phyloP scores from a whole-genome alignment of 2,113 vertebrate genomes.

The Scopus umbretta region DNA sequence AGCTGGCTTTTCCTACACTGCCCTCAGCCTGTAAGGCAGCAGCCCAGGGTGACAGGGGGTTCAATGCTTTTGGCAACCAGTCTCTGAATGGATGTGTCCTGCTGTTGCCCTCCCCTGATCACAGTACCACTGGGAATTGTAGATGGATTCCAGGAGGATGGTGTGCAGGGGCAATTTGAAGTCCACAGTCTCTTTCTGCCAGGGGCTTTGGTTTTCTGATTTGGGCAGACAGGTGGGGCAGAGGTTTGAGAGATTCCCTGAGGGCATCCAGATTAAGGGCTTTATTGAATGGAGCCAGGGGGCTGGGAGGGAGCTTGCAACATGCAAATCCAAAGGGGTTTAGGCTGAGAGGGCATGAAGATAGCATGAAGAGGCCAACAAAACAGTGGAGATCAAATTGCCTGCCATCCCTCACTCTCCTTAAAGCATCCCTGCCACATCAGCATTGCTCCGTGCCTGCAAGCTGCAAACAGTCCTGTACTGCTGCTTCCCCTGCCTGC shows the following conservation, averaged over 20 bases:
- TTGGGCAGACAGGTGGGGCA: neutral
- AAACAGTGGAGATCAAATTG: neutral
- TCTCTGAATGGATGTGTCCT: rapidly evolving
- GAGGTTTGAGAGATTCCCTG: neutral
- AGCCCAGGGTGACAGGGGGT: rapidly evolving
- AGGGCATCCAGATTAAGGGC: no score
- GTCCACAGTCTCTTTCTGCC: neutral
- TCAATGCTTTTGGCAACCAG: rapidly evolving
- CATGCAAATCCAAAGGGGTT: rapidly evolving
- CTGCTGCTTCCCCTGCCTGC: neutral
- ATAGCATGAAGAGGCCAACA: neutral
- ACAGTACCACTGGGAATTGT: rapidly evolving
- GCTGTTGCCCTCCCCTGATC: neutral
- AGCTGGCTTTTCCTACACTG: rapidly evolving
- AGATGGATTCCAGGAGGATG: neutral
- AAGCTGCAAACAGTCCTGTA: neutral
- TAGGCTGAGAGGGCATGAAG: neutral
- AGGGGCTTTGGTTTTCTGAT: neutral
- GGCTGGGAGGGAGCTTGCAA: neutral
- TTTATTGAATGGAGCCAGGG: neutral
- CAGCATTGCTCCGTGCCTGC: neutral
- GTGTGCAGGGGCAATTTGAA: neutral
- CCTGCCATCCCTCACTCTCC: neutral
- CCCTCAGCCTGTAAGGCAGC: neutral
- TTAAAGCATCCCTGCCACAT: neutral